These are phyloP conservation scores for Meles meles DNA, from an alignment of 2,113 vertebrate species.

Conservation along the genomic window DNA sequence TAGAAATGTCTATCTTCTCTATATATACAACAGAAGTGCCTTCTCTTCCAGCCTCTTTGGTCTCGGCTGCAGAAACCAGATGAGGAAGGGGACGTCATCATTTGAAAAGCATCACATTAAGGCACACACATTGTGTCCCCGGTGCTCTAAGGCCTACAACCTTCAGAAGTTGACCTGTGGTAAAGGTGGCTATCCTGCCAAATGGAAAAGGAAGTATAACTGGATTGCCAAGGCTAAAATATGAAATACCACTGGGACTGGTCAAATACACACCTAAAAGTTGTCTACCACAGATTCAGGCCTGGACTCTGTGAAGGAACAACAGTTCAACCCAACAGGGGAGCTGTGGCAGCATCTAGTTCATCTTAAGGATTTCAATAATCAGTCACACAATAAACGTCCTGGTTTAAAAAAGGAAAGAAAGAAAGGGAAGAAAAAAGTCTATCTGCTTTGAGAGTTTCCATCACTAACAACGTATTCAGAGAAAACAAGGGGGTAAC, in stretches of 20 bases:
- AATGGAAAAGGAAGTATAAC: background rate
- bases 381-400: background rate
- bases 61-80: background rate
- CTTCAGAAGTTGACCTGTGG: background rate
- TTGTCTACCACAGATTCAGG: background rate
- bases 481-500: background rate
- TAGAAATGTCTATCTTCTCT: background rate
- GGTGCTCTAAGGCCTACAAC: background rate
- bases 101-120: background rate
- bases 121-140: background rate
- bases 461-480: background rate
- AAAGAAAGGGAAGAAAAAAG: background rate
- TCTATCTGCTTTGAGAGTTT: background rate
- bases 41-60: background rate
- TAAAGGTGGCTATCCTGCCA: background rate
- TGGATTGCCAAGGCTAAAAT: background rate
- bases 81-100: background rate
- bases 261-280: background rate
- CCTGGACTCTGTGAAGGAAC: background rate
- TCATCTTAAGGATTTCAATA: background rate
- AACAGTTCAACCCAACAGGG: background rate
- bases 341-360: background rate
- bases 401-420: background rate
- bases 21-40: background rate
- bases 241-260: background rate